Evolutionary conservation across 2,113 vertebrate genomes (phyloP).

Genomic region (Pogonocichla stellata): DNA sequence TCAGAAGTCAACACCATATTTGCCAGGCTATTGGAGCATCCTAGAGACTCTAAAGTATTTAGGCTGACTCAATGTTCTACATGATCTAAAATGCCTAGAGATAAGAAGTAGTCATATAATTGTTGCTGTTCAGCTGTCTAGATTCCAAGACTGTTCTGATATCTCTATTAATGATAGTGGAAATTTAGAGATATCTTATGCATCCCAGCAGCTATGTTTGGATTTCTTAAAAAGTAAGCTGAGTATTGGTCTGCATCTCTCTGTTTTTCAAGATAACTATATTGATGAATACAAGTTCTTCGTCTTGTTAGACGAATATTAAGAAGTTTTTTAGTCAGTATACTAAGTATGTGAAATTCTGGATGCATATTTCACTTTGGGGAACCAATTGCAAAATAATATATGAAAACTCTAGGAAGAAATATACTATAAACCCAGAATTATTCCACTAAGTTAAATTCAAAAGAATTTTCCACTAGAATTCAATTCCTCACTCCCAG

Average conservation of each 20-base stretch:
- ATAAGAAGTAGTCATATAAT: neutral
- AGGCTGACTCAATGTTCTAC: neutral
- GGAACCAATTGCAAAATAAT: neutral
- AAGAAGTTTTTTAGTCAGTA: neutral
- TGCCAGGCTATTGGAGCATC: neutral
- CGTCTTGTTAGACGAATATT: neutral
- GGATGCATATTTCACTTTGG: neutral
- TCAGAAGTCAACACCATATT: neutral
- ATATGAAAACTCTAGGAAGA: neutral
- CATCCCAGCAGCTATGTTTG: neutral
- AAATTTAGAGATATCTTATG: neutral
- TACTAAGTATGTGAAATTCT: neutral
- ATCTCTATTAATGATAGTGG: neutral
- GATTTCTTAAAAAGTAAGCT: neutral
- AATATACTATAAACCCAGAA: neutral
- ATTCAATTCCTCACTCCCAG: neutral
- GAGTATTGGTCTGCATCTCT: neutral
- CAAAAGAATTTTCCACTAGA: neutral
- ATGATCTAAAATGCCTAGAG: neutral
- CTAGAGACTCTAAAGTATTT: neutral
- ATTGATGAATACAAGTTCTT: neutral
- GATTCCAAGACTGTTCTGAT: neutral
- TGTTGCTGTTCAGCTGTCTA: neutral
- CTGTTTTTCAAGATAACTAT: rapidly evolving
- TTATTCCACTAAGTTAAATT: neutral